These are phyloP conservation scores for Biston stratarius DNA, from an alignment of 2,888 invertebrate species.

Conservation along the genomic window DNA sequence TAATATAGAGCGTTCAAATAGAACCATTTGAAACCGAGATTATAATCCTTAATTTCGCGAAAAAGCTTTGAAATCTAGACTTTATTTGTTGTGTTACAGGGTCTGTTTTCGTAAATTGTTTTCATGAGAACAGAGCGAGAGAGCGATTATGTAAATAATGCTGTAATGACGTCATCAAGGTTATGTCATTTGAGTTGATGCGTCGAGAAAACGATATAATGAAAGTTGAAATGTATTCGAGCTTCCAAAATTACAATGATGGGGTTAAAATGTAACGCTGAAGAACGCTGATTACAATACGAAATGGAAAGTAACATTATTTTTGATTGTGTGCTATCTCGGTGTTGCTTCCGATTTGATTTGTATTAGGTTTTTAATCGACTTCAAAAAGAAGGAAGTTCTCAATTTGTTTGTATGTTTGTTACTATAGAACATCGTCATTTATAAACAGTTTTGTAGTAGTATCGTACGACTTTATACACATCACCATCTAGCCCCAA, in stretches of 20 bases:
- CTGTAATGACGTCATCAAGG: conserved; percentile 74
- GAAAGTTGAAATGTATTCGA: conserved; percentile 62
- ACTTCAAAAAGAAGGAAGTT: too few relatives aligned
- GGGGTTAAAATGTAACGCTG: conserved; percentile 40
- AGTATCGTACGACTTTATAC: too few relatives aligned
- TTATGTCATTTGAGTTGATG: conserved; percentile 69
- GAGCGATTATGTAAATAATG: conserved; percentile 76
- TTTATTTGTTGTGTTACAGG: conserved; percentile 18
- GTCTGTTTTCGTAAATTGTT: conserved; percentile 11
- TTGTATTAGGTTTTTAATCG: background rate
- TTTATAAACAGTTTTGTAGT: background rate
- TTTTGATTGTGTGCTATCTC: conserved; percentile 20
- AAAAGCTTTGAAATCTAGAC: conserved; percentile 22
- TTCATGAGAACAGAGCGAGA: conserved; percentile 29
- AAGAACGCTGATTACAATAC: conserved; percentile 31
- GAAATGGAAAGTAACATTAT: conserved; percentile 25
- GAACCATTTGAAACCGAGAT: conserved; percentile 49
- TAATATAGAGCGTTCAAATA: conserved; percentile 54
- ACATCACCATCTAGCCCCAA: too few relatives aligned
- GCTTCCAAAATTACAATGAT: conserved; percentile 39
- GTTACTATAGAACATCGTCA: too few relatives aligned
- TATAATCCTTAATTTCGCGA: conserved; percentile 30
- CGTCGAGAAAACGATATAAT: conserved; percentile 65
- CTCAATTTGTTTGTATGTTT: too few relatives aligned
- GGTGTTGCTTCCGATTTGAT: background rate